Evolutionary conservation across 2,888 invertebrate genomes (phyloP), one percentile per base, ranked within the genome.

Genomic region (Melinaea menophilus): DNA sequence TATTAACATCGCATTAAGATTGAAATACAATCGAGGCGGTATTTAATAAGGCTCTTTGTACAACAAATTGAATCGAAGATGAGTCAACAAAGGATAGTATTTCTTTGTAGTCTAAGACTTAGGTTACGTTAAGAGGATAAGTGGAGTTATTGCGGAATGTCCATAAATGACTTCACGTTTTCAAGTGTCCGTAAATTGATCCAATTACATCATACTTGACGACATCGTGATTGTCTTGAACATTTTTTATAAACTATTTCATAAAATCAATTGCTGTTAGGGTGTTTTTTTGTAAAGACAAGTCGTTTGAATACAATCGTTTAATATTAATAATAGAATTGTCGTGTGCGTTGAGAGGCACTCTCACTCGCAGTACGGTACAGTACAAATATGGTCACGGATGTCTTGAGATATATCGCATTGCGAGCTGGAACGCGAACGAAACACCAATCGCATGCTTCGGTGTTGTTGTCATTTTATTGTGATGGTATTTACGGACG

Each of bases 11-110:
- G 31, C 31, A 7, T 51, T 51, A 31, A 51, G 11, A 51, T 9
- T 51, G 7, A 31, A 11, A 31, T 51, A 31, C 31, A 7, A 4
- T 31, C n/a, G n/a, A 31, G n/a, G 13, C 9, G 54, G 13, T 57
- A 45, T 37, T n/a, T 37, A 59, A 48, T 58, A 55, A 55, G 45
- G 57, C 34, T 54, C 51, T 41, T 58, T 61, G 47, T 67, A 56
- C 37, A 41, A 13, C 41, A 51, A 75, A 79, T 75, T 76, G 75
- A 75, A 76, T 77, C 74, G 75, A 73, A 72, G 71, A 68, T 77
- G 78, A 78, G 71, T 76, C 74, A 73, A 71, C 73, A 60, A 59
- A 62, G 61, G 22, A 60, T 62, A 63, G 59, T 58, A 46, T 64
- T 59, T 55, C 59, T 65, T 64, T 60, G 54, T 61, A 48, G 46